Evolutionary conservation across 2,888 invertebrate species (phyloP), one percentile per base, ranked within the genome.

Genomic region (Maniola hyperantus): DNA sequence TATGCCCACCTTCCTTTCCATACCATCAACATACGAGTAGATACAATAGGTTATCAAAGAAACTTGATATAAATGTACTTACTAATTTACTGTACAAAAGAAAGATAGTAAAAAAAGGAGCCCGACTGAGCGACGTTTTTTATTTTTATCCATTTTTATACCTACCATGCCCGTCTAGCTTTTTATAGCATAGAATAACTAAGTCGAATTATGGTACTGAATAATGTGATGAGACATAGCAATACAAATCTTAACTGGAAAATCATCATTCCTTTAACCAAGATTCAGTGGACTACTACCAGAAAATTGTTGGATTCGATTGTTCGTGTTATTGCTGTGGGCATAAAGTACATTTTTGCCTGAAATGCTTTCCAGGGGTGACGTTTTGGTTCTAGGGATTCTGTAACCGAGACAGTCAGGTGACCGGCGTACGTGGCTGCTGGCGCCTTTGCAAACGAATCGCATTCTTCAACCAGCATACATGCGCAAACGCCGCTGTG

Each of bases 391-490:
- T 64, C 50, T 44, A 42, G 46, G 64, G 50, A 50, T 15, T 33
- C 44, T 51, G 53, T 57, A 64, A 57, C 72, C 76, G 76, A 78
- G 79, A 79, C 83, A 80, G 83, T 88, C 88, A 88, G 83, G 84
- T 88, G 87, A 86, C 86, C 81, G 81, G 83, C 76, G 84, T 84
- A 83, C 83, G 83, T 85, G 81, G 84, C 74, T 77, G 75, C 76
- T 75, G 77, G 78, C 77, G 77, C 82, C 85, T 81, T 85, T 83
- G 84, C 81, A 87, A 88, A 83, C 83, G 81, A 87, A 87, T 85
- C 80, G 83, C 83, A 85, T 87, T 85, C 85, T 84, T 83, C 75
- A 67, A 74, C 69, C 66, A 72, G 64, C 58, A 72, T 77, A 83
- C 82, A 79, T 70, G 73, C 66, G 60, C 69, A 68, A 53, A 73